phyloP scores from a whole-genome alignment of 2,113 vertebrate genomes.

The Sceloporus undulatus region DNA sequence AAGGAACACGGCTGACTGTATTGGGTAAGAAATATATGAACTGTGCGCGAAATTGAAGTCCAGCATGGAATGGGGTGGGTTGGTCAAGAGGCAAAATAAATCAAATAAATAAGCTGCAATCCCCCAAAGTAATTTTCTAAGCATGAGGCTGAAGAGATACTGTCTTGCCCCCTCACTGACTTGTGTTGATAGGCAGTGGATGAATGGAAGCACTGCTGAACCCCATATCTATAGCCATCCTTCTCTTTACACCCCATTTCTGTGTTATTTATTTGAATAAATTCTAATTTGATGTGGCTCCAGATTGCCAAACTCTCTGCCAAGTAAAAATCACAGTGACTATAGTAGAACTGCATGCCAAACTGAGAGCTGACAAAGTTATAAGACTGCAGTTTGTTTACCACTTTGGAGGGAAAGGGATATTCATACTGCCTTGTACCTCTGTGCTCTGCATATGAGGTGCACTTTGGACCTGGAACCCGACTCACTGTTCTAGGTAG shows the following conservation, averaged over 20 bases:
- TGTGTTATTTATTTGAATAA: background rate
- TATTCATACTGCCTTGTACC: conserved; percentile 2
- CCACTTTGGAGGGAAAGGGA: background rate
- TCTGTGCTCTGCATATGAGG: conserved; percentile 19
- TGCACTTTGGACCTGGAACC: conserved; percentile 28
- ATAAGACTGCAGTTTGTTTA: background rate
- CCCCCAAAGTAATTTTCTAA: no score
- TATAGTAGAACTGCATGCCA: background rate
- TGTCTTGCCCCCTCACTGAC: no score
- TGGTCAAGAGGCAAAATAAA: background rate
- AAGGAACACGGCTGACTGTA: conserved; percentile 51
- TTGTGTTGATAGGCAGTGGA: no score
- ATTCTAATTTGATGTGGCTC: background rate
- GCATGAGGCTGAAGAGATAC: no score
- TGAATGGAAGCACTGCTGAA: background rate
- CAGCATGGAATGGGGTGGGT: background rate
- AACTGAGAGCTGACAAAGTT: no score
- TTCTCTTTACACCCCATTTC: background rate
- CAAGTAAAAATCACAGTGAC: background rate
- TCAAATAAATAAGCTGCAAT: background rate
- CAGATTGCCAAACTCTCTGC: background rate
- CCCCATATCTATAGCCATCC: background rate
- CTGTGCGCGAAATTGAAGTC: no score
- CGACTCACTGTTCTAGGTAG: conserved; percentile 41
- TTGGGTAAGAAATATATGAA: conserved; percentile 22